phyloP scores from a whole-genome alignment of 1,140 invertebrate genomes.

The Rhynchophorus ferrugineus region DNA sequence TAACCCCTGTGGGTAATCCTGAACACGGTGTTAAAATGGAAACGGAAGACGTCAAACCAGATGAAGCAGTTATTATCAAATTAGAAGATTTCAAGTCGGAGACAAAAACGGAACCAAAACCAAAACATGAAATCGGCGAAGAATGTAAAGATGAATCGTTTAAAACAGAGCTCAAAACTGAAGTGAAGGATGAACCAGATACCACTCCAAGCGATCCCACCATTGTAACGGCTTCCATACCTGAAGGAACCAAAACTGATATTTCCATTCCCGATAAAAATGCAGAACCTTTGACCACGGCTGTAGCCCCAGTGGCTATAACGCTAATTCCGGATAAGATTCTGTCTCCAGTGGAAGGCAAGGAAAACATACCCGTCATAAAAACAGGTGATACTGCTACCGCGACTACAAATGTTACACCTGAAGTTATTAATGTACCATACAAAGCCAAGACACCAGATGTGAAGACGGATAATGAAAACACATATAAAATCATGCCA shows the following conservation, averaged over 20 bases:
- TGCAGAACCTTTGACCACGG: constrained; percentile 27
- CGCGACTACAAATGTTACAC: constrained; percentile 6
- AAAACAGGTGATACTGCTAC: constrained; percentile 15
- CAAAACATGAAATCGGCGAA: too few relatives aligned
- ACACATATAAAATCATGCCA: constrained; percentile 9
- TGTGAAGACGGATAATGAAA: constrained; percentile 49
- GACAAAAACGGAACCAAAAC: too few relatives aligned
- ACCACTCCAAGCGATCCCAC: constrained; percentile 15
- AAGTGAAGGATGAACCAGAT: constrained; percentile 9
- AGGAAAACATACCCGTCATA: constrained; percentile 48
- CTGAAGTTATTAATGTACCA: constrained; percentile 39
- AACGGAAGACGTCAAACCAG: constrained; percentile 2
- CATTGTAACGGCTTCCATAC: constrained; percentile 10
- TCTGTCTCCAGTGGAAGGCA: constrained; percentile 44
- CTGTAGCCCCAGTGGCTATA: constrained; percentile 20
- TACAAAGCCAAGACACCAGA: constrained; percentile 53
- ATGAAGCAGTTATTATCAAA: too few relatives aligned
- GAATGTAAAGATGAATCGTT: neutral
- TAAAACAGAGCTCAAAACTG: constrained; percentile 3
- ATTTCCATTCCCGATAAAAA: constrained; percentile 23
- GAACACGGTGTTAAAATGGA: constrained; percentile 14
- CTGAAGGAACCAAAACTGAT: constrained; percentile 17
- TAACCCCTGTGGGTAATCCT: neutral
- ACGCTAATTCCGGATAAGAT: constrained; percentile 26
- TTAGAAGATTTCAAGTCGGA: too few relatives aligned